Evolutionary conservation across 2,797 vertebrate genomes (phyloP).

Genomic region (Gastrophryne carolinensis): DNA sequence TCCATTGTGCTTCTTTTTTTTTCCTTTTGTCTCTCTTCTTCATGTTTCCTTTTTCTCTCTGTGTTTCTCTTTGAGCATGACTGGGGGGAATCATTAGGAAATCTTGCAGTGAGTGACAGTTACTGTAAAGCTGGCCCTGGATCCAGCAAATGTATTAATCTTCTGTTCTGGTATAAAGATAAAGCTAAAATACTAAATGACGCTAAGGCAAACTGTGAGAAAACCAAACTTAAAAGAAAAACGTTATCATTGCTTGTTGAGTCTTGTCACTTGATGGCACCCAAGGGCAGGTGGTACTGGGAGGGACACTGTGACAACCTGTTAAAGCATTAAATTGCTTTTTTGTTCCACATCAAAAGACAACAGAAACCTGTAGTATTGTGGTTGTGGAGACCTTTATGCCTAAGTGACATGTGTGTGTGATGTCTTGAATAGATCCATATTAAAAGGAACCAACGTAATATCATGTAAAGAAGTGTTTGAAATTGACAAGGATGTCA

Average conservation of each 20-base stretch:
- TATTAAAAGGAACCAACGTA: slow-evolving; percentile 31
- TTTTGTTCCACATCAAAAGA: background rate
- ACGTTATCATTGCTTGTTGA: background rate
- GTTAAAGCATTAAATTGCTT: slow-evolving; percentile 9
- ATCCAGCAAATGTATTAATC: too few relatives aligned
- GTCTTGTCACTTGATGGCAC: background rate
- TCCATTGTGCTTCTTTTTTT: too few relatives aligned
- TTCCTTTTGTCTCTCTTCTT: too few relatives aligned
- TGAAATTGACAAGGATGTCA: background rate
- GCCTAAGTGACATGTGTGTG: background rate
- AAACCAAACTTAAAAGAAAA: background rate
- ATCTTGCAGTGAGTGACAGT: too few relatives aligned
- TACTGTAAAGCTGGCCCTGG: too few relatives aligned
- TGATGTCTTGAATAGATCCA: background rate
- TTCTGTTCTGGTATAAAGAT: too few relatives aligned
- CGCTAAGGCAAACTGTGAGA: too few relatives aligned
- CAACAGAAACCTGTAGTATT: background rate
- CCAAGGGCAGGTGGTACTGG: slow-evolving; percentile 8
- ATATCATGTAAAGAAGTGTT: slow-evolving; percentile 16
- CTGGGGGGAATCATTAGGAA: too few relatives aligned
- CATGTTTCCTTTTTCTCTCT: too few relatives aligned
- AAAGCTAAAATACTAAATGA: background rate
- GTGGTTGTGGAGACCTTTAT: background rate
- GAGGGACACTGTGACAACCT: background rate
- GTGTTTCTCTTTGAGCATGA: too few relatives aligned